These are phyloP conservation scores for Beroe forskalii DNA, from an alignment of 37 sponge, comb jelly and placozoan species.

Conservation along the genomic window DNA sequence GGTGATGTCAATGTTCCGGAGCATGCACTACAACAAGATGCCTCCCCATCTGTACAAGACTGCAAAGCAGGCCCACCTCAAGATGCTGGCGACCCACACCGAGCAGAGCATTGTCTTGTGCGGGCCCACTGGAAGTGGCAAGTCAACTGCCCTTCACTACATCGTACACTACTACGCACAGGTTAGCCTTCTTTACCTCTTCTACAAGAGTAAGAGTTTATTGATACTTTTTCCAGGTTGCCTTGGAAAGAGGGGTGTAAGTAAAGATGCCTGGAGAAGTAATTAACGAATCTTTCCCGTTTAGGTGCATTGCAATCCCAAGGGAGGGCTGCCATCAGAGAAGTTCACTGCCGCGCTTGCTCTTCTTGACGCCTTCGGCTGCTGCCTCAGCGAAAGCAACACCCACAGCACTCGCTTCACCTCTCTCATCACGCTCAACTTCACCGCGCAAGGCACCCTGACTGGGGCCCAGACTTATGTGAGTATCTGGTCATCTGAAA, in stretches of 20 bases:
- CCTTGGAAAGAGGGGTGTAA: too few relatives aligned
- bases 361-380: conserved; percentile 88
- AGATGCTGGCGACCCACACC: conserved; percentile 76
- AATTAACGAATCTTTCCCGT: too few relatives aligned
- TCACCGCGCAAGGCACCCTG: conserved; percentile 84
- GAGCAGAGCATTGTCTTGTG: conserved; percentile 93
- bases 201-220: too few relatives aligned
- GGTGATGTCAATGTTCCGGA: conserved; percentile 63
- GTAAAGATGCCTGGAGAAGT: too few relatives aligned
- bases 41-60: conserved; percentile 85
- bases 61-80: conserved; percentile 88
- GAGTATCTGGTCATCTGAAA: background rate
- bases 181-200: too few relatives aligned
- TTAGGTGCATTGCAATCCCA: conserved; percentile 48
- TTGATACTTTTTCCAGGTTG: too few relatives aligned
- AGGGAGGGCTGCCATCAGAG: conserved; percentile 70
- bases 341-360: conserved; percentile 87
- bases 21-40: conserved; percentile 64
- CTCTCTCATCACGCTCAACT: conserved; percentile 85
- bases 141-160: conserved; percentile 73
- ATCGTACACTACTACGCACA: conserved; percentile 56
- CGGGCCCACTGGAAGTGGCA: conserved; percentile 92
- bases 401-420: conserved; percentile 89
- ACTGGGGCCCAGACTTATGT: conserved; percentile 70
- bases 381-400: conserved; percentile 85